Base-by-base conservation (phyloP, 2,113 vertebrate genomes). In the Mormoops blainvillei region DNA sequence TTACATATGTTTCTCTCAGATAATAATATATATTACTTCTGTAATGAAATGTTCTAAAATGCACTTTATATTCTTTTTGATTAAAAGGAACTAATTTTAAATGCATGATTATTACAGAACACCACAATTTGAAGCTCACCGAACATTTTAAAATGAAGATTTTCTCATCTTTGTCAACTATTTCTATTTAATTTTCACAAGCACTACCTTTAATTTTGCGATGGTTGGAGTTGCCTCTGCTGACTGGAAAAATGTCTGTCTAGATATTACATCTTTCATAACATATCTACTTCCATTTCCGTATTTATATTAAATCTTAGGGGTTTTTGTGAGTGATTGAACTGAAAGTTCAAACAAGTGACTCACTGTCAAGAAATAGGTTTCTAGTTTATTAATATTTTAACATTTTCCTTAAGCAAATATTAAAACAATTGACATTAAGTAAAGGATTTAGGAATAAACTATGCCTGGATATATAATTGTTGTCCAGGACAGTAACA, bases 311-410 rank as follows among this genome's bases (percentile, higher is more conserved):
- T 98, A 95, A 98, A 98, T 96, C 96, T 98, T 95, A 95, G 84
- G 7, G 28, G 1, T 58, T 96, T 20, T 81, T 20, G 45, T 95
- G 89, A 97, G 82, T 96, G 91, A 97, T 94, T 98, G 97, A 98
- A 98, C 93, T 94, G 87, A 98, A 98, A 98, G 97, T 98, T 98
- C 98, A 98, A 97, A 93, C 83, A 96, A 88, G 95, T 97, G 97
- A 98, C 92, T 98, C 89, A 97, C 85, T 98, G 96, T 91, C 98
- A 96, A 92, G 28, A 96, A 98, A 98, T 98, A 98, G 97, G 97
- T 98, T 98, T 98, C 97, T 97, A 82, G 94, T 78, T 98, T 98
- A 98, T 98, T 98, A 98, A 98, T 98, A 98, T 98, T 98, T 98
- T 98, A 98, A 97, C 95, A 94, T 98, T 98, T 98, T 97, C 97